Percentiles rank a stretch among this genome's conserved stretches.
These are phyloP conservation scores for Rhagium mordax DNA, from an alignment of 2,888 invertebrate genomes.

Conservation along the genomic window DNA sequence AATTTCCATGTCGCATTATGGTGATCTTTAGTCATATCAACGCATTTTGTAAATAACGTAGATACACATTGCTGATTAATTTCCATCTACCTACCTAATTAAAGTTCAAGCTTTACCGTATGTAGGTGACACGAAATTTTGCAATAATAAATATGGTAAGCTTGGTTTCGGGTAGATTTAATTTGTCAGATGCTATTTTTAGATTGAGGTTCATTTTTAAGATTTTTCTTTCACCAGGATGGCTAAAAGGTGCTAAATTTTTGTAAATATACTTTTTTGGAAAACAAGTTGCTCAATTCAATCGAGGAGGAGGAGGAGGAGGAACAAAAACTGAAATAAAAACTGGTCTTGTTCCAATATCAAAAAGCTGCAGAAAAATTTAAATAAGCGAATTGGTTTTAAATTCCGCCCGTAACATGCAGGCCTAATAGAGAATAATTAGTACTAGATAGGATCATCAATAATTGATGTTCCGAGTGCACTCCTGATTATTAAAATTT, in stretches of 20 bases:
- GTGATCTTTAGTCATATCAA: neutral
- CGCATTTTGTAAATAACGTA: neutral
- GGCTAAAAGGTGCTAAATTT: too few relatives aligned
- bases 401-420: slow-evolving; percentile 2
- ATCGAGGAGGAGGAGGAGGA: too few relatives aligned
- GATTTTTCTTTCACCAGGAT: too few relatives aligned
- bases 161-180: neutral
- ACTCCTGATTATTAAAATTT: slow-evolving; percentile 26
- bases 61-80: neutral
- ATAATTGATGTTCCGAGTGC: slow-evolving; percentile 29
- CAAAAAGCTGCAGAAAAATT: too few relatives aligned
- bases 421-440: slow-evolving; percentile 23
- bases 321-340: too few relatives aligned
- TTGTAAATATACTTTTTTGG: too few relatives aligned
- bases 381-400: neutral
- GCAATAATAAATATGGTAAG: neutral
- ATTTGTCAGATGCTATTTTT: too few relatives aligned
- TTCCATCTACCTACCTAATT: neutral
- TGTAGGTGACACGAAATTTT: too few relatives aligned
- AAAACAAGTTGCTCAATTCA: too few relatives aligned
- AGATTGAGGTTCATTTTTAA: too few relatives aligned
- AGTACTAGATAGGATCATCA: slow-evolving; percentile 22
- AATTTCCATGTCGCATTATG: neutral
- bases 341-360: too few relatives aligned
- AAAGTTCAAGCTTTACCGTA: neutral